Evolutionary conservation across 2,888 invertebrate genomes (phyloP).

Genomic region (Idaea straminata): DNA sequence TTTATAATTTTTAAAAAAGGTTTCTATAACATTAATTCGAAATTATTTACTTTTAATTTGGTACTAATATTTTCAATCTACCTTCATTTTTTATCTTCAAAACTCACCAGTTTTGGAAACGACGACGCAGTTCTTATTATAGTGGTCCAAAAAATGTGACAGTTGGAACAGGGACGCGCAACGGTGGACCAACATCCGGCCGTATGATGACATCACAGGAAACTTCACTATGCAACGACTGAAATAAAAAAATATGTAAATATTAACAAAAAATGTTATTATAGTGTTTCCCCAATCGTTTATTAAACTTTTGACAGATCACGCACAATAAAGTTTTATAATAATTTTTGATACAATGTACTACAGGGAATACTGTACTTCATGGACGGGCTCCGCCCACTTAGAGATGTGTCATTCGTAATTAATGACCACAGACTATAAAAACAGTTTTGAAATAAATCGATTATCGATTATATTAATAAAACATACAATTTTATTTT

Average conservation of each 20-base stretch:
- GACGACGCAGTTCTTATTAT: constrained; percentile 89
- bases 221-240: constrained; percentile 91
- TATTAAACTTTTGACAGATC: too few relatives aligned
- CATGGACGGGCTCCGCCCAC: too few relatives aligned
- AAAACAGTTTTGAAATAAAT: too few relatives aligned
- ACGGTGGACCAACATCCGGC: constrained; percentile 96
- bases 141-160: constrained; percentile 94
- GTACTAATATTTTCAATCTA: background rate
- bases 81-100: background rate
- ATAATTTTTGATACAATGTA: too few relatives aligned
- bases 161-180: constrained; percentile 96
- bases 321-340: too few relatives aligned
- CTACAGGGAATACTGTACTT: too few relatives aligned
- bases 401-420: too few relatives aligned
- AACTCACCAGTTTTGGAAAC: constrained; percentile 86
- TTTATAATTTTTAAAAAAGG: background rate
- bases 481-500: too few relatives aligned
- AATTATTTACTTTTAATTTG: background rate
- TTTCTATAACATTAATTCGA: background rate
- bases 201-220: constrained; percentile 96
- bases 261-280: background rate
- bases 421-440: too few relatives aligned
- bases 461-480: too few relatives aligned
- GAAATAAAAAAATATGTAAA: constrained; percentile 11
- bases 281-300: too few relatives aligned